phyloP scores from a whole-genome alignment of 2,888 invertebrate species.

The Drosophila atroscutellata region DNA sequence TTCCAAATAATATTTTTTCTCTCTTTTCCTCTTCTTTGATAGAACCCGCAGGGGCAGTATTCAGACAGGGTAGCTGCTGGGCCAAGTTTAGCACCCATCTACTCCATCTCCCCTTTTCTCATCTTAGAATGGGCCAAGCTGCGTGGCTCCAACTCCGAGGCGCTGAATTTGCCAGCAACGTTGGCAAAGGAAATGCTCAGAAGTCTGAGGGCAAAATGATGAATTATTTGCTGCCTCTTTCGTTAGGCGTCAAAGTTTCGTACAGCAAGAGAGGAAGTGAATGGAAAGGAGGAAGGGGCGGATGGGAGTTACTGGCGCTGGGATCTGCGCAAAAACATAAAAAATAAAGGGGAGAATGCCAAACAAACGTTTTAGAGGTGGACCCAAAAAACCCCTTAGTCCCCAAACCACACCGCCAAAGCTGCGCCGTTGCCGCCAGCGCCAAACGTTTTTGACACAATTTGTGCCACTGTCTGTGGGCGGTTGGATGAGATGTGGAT shows the following conservation, averaged over 20 bases:
- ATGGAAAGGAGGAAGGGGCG: neutral
- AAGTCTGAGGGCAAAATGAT: slow-evolving; percentile 77
- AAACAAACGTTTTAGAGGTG: slow-evolving; percentile 73
- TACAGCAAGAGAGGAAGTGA: neutral
- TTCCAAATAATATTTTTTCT: slow-evolving; percentile 80
- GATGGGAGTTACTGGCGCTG: neutral
- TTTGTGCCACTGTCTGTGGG: slow-evolving; percentile 77
- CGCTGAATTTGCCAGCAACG: slow-evolving; percentile 49
- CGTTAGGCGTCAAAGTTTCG: slow-evolving; percentile 78
- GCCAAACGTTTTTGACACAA: slow-evolving; percentile 76
- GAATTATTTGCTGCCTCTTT: slow-evolving; percentile 82
- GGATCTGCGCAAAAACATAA: slow-evolving; percentile 77
- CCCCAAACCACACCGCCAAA: slow-evolving; percentile 16
- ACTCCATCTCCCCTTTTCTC: neutral
- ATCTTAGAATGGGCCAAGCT: slow-evolving; percentile 51
- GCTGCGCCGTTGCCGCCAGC: slow-evolving; percentile 33
- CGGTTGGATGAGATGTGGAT: slow-evolving; percentile 18
- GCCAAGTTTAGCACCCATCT: slow-evolving; percentile 32
- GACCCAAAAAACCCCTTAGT: slow-evolving; percentile 20
- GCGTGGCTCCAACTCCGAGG: slow-evolving; percentile 55
- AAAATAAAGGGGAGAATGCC: slow-evolving; percentile 68
- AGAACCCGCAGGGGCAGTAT: slow-evolving; percentile 42
- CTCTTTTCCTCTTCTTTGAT: slow-evolving; percentile 5
- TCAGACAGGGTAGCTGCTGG: slow-evolving; percentile 11
- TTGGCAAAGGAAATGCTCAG: slow-evolving; percentile 71